Evolutionary conservation across 2,797 vertebrate species (phyloP), one percentile per base, ranked within the genome.

Genomic region (Myoxocephalus aenaeus): DNA sequence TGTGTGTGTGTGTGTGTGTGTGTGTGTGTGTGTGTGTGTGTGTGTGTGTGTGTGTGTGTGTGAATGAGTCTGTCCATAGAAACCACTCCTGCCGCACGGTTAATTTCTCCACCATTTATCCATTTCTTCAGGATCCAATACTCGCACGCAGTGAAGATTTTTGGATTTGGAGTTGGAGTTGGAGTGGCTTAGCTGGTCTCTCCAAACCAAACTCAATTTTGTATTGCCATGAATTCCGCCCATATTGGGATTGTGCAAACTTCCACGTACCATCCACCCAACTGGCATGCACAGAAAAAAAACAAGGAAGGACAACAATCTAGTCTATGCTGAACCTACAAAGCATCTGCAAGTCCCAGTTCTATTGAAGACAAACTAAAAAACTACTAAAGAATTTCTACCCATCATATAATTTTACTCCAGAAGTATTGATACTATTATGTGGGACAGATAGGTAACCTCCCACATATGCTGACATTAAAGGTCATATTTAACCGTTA

Each of bases 91-190:
- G n/a, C 50, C 20, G 34, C 36, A 7, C 36, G 38, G 73, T 74
- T 34, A 0, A 25, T 51, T 50, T 64, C 7, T 42, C 25, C 0
- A 15, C 11, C 36, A 1, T 44, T 10, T 27, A 44, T 61, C 20
- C 20, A 48, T 79, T 63, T 15, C 48, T 67, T 71, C 44, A 61
- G 42, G 38, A 56, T 67, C 44, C 42, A 53, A 62, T n/a, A 61
- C 17, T 48, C 48, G 14, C 9, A 72, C 46, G 46, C 54, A 27
- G 34, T 27, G 22, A 66, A 13, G 25, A 46, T 38, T n/a, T 61
- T 61, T 36, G 27, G 5, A 42, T 54, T 61, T 27, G 25, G 27
- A 53, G 11, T 3, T 59, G 17, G 66, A 70, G 29, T 64, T 22
- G 54, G 51, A 27, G 20, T 53, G 65, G 14, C 42, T 20, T 51